Base-by-base conservation (phyloP, 1,140 invertebrate genomes). In the Nilaparvata lugens region DNA sequence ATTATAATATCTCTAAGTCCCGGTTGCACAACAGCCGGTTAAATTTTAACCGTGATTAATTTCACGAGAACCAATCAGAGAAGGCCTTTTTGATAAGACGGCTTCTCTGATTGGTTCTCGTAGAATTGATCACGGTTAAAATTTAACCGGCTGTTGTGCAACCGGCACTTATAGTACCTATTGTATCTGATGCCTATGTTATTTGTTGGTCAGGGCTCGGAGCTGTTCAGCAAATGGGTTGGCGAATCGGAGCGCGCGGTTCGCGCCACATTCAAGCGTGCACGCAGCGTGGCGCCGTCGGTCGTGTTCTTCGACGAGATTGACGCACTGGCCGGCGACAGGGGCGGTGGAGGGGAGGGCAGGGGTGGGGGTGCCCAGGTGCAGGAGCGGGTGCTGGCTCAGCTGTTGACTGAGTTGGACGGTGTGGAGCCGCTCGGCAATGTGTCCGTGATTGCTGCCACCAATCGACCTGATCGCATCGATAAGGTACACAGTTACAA, bases 271-370 rank as follows among this genome's bases (percentile, higher is more conserved):
- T 98, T 98, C 71, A 80, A 85, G 3, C 93, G 93, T 78, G 96
- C 96, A 0, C 80, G 89, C 58, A 85, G 91, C 74, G 92, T 95
- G 2, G 86, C 95, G 1, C 97, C 97, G 0, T 88, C 92, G 5
- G 89, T 99, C 66, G 83, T 99, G 63, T 99, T 99, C 75, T 96
- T 99, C 72, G 96, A 98, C 76, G 97, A 99, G 79, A 91, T 98
- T 67, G 97, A 98, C 77, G 92, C 94, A 13, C 78, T 98, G 18
- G 90, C 91, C 31, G 84, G 85, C n/a, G n/a, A n/a, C n/a, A n/a
- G 87, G 72, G 13, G 31, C 31, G 31, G n/a, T 35, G 77, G 76
- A 3, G 74, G 77, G 1, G 73, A 75, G 11, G 78, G 78, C 0
- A 73, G 74, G 58, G 72, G 67, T 4, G 60, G 56, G 38, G 80